Conservation (phyloP, 2,113 vertebrate genomes). For the Promerops cafer region DNA sequence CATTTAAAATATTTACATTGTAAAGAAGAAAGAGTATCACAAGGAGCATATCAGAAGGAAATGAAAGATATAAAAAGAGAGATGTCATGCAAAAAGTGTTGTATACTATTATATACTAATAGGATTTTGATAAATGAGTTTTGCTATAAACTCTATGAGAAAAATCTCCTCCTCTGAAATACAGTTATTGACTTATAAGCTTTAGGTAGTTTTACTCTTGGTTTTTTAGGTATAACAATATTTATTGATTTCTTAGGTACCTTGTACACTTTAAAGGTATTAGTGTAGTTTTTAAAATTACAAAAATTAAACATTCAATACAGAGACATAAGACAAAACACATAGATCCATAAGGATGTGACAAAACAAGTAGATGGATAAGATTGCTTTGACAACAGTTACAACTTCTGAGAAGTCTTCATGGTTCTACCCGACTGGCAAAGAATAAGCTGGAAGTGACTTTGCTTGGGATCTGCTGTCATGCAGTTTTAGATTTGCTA, state of each 20-base stretch:
- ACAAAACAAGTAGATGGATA: not conserved
- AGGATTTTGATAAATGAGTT: not conserved
- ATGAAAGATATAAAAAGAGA: not conserved
- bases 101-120: not conserved
- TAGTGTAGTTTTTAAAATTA: not conserved
- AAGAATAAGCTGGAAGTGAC: not conserved
- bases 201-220: conserved; percentile 3
- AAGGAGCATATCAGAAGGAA: not conserved
- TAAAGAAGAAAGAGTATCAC: not conserved
- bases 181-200: not conserved
- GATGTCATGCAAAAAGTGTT: not conserved
- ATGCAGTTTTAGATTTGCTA: not conserved
- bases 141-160: not conserved
- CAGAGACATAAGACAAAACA: not conserved
- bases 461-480: not conserved
- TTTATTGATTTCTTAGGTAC: conserved; percentile 57
- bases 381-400: not conserved
- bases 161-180: not conserved
- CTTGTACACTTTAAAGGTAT: conserved; percentile 73
- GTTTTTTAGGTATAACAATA: conserved; percentile 7
- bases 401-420: not conserved
- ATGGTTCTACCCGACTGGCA: not conserved
- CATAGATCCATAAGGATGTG: not conserved
- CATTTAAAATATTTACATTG: not conserved
- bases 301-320: not conserved